Conservation (phyloP, 1,140 invertebrate species). For the Macrostomum lignano region DNA sequence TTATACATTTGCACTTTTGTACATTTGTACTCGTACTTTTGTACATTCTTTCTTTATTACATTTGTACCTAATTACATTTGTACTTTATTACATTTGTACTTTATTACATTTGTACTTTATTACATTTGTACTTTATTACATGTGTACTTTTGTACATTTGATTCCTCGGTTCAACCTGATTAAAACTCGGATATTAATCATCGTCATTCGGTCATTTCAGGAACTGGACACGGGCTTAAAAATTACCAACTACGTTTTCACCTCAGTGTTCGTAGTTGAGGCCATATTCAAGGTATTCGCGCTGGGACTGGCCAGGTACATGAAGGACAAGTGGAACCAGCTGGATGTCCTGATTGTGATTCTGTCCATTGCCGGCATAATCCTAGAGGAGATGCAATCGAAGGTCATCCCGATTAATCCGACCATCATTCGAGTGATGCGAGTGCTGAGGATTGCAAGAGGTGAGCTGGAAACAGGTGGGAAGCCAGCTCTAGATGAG, state of each 20-base stretch:
- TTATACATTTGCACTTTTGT: background rate
- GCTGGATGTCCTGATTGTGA: conserved; percentile 77
- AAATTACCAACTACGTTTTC: conserved; percentile 98
- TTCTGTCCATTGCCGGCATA: conserved; percentile 83
- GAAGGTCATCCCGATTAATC: conserved; percentile 86
- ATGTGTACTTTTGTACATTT: no score
- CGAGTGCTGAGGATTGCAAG: conserved; percentile 79
- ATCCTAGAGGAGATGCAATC: conserved; percentile 86
- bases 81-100: no score
- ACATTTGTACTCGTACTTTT: background rate
- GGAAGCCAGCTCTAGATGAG: no score
- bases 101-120: no score
- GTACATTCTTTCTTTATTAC: conserved; percentile 10
- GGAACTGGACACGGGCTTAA: conserved; percentile 64
- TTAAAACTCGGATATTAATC: no score
- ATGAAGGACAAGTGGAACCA: conserved; percentile 97
- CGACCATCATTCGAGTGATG: conserved; percentile 93
- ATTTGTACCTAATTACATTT: no score
- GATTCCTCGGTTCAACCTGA: no score
- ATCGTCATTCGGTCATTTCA: conserved; percentile 22
- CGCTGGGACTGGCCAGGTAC: conserved; percentile 62
- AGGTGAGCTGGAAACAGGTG: no score
- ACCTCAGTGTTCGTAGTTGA: conserved; percentile 93
- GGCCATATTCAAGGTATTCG: conserved; percentile 72
- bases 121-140: no score